Conservation (phyloP, 1,140 invertebrate species). For the Hyposmocoma kahamanoa region DNA sequence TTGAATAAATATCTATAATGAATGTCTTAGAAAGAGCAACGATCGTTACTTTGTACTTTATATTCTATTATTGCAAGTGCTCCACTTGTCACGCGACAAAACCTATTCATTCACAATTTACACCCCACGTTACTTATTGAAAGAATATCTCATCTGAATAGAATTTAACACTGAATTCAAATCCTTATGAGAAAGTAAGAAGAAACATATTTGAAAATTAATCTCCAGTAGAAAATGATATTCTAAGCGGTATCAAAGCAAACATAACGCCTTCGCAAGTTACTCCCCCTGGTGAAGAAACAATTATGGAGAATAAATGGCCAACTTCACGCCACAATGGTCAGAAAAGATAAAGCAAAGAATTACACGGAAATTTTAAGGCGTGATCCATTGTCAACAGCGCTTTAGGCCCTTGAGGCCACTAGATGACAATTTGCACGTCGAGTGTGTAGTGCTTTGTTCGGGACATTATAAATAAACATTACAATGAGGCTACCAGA, state of each 20-base stretch:
- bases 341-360: slow-evolving; percentile 57
- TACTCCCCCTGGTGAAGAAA: slow-evolving; percentile 40
- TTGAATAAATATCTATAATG: slow-evolving; percentile 15
- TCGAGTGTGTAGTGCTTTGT: slow-evolving; percentile 48
- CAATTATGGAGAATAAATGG: slow-evolving; percentile 63
- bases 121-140: no score
- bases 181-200: no score
- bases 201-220: no score
- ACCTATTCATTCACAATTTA: slow-evolving; percentile 57
- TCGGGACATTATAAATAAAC: slow-evolving; percentile 60
- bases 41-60: slow-evolving; percentile 16
- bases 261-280: slow-evolving; percentile 55
- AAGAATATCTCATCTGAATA: no score
- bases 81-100: slow-evolving; percentile 58
- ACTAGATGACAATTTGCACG: slow-evolving; percentile 66
- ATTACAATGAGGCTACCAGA: slow-evolving; percentile 57
- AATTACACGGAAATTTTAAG: slow-evolving; percentile 67
- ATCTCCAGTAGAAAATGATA: no score
- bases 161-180: no score
- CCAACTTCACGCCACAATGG: slow-evolving; percentile 53
- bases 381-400: slow-evolving; percentile 52
- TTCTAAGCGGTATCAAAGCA: slow-evolving; percentile 40
- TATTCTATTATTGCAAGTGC: slow-evolving; percentile 15
- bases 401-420: slow-evolving; percentile 20
- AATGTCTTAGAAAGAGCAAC: slow-evolving; percentile 21